A percentile compares a stretch with the other conserved stretches of the same genome.
phyloP scores from a whole-genome alignment of 2,113 vertebrate species.

The Barbus barbus region DNA sequence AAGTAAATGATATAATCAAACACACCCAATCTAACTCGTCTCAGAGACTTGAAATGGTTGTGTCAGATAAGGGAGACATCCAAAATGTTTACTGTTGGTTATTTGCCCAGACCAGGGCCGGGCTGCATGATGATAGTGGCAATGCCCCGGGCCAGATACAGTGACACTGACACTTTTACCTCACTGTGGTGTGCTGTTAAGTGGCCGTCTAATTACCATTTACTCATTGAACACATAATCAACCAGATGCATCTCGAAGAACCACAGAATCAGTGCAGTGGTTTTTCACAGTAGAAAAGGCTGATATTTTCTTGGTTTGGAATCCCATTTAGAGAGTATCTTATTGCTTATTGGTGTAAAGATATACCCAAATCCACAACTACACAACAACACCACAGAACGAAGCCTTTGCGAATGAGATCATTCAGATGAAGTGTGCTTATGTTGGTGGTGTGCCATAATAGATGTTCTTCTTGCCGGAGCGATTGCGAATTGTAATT shows the following conservation, averaged over 20 bases:
- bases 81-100: background rate
- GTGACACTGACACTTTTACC: background rate
- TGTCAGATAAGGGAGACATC: background rate
- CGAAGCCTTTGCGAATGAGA: background rate
- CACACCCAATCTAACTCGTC: background rate
- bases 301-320: background rate
- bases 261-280: background rate
- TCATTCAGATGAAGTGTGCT: background rate
- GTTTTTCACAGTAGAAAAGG: background rate
- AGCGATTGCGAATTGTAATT: background rate
- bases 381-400: background rate
- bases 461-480: background rate
- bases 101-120: too few relatives aligned
- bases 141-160: background rate
- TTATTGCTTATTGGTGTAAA: background rate
- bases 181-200: background rate
- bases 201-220: background rate
- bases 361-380: background rate
- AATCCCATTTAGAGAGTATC: background rate
- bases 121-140: background rate
- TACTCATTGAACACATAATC: background rate
- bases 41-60: background rate
- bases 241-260: background rate
- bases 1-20: background rate
- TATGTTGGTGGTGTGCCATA: background rate